A percentile compares a stretch with the other conserved stretches of the same genome.
phyloP scores from a whole-genome alignment of 2,113 vertebrate species.

The Chionis minor region DNA sequence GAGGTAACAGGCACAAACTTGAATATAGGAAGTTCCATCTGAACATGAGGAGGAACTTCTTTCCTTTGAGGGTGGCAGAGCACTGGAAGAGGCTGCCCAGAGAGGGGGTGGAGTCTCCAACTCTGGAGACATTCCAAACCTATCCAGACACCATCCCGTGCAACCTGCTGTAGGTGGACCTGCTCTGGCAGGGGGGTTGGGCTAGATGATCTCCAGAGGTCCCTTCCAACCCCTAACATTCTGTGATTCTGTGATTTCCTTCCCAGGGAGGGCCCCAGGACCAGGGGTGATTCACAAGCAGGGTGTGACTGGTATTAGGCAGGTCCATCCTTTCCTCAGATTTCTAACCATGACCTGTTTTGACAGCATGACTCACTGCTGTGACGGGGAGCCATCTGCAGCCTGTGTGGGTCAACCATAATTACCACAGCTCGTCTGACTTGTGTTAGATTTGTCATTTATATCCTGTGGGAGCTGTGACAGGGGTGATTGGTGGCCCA shows the following conservation, averaged over 20 bases:
- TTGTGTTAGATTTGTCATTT: not conserved
- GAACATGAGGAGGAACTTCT: no score
- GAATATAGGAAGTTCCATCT: no score
- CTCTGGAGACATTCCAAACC: no score
- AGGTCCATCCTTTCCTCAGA: not conserved
- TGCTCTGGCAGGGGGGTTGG: no score
- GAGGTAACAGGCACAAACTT: no score
- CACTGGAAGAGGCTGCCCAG: no score
- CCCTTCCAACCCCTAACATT: no score
- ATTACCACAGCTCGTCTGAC: not conserved
- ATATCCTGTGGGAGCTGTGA: not conserved
- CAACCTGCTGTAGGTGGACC: no score
- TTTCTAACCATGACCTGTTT: not conserved
- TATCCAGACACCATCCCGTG: no score
- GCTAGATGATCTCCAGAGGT: no score
- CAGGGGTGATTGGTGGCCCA: not conserved
- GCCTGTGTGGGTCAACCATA: not conserved
- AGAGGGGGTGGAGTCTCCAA: no score
- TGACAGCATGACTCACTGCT: not conserved
- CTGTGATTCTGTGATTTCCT: not conserved
- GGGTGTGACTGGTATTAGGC: not conserved
- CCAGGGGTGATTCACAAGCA: not conserved
- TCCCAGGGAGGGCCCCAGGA: not conserved
- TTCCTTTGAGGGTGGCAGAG: no score
- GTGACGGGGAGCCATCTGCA: not conserved